These are phyloP conservation scores for Eumeta japonica DNA, from an alignment of 1,140 invertebrate genomes.

Conservation along the genomic window DNA sequence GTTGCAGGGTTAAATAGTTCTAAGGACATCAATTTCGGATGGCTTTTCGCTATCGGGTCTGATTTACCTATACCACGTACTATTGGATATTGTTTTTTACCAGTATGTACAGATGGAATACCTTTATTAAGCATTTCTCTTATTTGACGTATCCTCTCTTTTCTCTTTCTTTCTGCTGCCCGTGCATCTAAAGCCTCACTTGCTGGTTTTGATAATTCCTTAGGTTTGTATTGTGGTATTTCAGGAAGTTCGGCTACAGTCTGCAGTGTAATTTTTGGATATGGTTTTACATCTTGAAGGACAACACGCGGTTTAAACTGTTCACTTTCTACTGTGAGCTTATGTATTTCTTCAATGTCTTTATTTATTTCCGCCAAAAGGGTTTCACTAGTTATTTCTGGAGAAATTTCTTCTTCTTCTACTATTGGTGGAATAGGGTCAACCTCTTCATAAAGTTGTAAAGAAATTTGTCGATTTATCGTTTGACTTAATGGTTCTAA, in stretches of 20 bases:
- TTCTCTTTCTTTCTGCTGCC: constrained; percentile 50
- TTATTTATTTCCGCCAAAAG: constrained; percentile 54
- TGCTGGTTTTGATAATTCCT: constrained; percentile 31
- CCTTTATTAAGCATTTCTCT: constrained; percentile 64
- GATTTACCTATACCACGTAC: constrained; percentile 61
- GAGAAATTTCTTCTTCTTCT: constrained; percentile 42
- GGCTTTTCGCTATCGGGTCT: constrained; percentile 46
- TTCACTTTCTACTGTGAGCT: constrained; percentile 51
- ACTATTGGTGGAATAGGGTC: constrained; percentile 43
- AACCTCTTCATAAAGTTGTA: constrained; percentile 40
- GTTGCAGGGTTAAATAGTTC: constrained; percentile 89
- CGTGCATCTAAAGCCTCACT: constrained; percentile 42
- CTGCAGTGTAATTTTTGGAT: constrained; percentile 61
- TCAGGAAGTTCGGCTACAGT: constrained; percentile 60
- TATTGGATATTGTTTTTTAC: constrained; percentile 64
- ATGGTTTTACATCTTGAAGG: constrained; percentile 53
- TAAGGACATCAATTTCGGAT: constrained; percentile 72
- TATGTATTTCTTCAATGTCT: constrained; percentile 55
- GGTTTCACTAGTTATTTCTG: constrained; percentile 39
- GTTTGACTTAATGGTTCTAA: constrained; percentile 23
- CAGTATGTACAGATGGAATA: constrained; percentile 34
- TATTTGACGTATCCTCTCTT: constrained; percentile 65
- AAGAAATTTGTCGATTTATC: constrained; percentile 25
- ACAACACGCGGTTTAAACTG: constrained; percentile 42
- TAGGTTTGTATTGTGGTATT: constrained; percentile 59